Evolutionary conservation across 2,113 vertebrate genomes (phyloP).

Genomic region (Thalassarche chlororhynchos): DNA sequence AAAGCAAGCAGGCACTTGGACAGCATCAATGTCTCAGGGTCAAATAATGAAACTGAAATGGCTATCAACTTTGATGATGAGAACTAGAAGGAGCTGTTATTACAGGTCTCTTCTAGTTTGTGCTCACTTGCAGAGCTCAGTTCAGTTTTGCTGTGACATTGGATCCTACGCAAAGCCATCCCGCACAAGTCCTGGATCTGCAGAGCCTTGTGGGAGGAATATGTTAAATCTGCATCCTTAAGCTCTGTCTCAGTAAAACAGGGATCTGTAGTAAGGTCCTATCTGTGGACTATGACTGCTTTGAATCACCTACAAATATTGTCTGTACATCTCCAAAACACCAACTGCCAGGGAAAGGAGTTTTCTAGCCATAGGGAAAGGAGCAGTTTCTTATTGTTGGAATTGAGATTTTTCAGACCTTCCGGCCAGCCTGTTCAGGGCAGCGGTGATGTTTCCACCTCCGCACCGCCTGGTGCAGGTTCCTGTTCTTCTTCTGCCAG

Average conservation of each 20-base stretch:
- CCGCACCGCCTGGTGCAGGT: slow-evolving; percentile 74
- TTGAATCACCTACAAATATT: neutral
- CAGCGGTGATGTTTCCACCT: slow-evolving; percentile 83
- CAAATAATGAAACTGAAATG: neutral
- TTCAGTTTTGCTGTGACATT: neutral
- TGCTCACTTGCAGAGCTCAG: neutral
- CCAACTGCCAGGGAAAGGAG: neutral
- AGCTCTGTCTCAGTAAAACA: neutral
- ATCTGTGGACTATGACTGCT: neutral
- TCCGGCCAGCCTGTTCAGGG: slow-evolving; percentile 50
- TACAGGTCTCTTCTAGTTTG: neutral
- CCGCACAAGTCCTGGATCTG: neutral
- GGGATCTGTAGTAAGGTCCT: neutral
- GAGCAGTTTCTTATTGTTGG: neutral
- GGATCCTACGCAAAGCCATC: neutral
- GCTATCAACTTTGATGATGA: neutral
- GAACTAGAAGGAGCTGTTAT: neutral
- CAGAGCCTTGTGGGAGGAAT: neutral
- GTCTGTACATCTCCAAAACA: neutral
- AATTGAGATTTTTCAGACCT: neutral
- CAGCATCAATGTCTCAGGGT: neutral
- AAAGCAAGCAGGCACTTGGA: neutral
- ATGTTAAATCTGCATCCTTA: neutral
- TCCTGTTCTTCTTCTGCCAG: slow-evolving; percentile 81
- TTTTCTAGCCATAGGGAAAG: slow-evolving; percentile 27